phyloP scores from a whole-genome alignment of 2,113 vertebrate species.

The Chloroceryle aenea region DNA sequence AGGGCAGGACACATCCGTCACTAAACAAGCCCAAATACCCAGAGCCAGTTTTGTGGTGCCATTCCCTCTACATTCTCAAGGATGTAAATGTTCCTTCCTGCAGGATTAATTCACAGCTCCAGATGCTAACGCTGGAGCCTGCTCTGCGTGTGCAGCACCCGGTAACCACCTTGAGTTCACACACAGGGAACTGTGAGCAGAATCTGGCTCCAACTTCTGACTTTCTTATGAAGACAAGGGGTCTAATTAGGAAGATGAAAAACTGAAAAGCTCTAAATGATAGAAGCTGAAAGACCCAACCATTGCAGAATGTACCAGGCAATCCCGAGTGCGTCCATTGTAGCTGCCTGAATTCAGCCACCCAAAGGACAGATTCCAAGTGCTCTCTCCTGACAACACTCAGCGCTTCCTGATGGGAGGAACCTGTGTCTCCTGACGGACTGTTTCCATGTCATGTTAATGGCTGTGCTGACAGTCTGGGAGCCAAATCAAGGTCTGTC shows the following conservation, averaged over 20 bases:
- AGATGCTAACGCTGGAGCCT: not conserved
- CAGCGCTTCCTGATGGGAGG: fast-evolving
- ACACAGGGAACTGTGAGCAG: not conserved
- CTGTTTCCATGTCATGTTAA: not conserved
- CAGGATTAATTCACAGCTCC: not conserved
- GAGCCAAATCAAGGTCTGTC: not conserved
- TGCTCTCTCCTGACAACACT: not conserved
- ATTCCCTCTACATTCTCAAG: not conserved
- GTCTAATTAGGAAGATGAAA: not conserved
- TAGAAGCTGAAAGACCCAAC: not conserved
- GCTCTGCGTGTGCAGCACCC: not conserved
- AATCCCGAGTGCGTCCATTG: not conserved
- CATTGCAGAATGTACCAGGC: not conserved
- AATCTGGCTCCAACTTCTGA: not conserved
- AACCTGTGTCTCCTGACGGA: fast-evolving
- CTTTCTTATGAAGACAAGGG: not conserved
- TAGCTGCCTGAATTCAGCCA: not conserved
- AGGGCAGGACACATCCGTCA: not conserved
- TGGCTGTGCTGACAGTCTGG: not conserved
- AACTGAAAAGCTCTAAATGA: not conserved
- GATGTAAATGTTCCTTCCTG: not conserved
- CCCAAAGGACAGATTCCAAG: not conserved
- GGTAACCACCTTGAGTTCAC: not conserved
- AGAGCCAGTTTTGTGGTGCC: not conserved
- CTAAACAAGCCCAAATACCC: not conserved